Evolutionary conservation across 1,140 invertebrate species (phyloP).

Genomic region (Tetramorium parvispinum): DNA sequence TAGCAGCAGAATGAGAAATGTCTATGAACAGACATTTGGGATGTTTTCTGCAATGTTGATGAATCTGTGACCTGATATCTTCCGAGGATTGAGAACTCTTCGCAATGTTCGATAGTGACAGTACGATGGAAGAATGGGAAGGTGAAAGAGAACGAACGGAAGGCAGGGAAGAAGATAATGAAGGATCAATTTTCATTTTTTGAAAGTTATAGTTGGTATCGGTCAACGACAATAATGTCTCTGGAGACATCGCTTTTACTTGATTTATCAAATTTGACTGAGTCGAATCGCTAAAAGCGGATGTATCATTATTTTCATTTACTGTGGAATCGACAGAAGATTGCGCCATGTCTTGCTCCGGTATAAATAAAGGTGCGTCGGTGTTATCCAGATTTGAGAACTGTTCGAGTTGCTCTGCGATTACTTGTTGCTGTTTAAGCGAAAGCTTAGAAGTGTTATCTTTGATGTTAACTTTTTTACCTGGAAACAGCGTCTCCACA

Average conservation of each 20-base stretch:
- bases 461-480: background rate
- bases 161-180: slow-evolving; percentile 1
- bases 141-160: background rate
- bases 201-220: background rate
- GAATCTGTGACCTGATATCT: background rate
- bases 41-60: background rate
- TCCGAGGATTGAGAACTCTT: background rate
- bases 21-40: slow-evolving; percentile 32
- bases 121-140: slow-evolving; percentile 21
- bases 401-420: slow-evolving; percentile 87
- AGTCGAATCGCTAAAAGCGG: background rate
- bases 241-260: background rate
- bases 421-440: slow-evolving; percentile 86
- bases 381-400: slow-evolving; percentile 86
- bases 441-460: slow-evolving; percentile 80
- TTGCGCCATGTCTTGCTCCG: slow-evolving; percentile 49
- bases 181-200: background rate
- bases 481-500: background rate
- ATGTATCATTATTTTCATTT: background rate
- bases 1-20: slow-evolving; percentile 10
- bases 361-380: slow-evolving; percentile 79
- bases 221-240: background rate
- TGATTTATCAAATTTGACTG: background rate
- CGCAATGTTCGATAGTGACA: slow-evolving; percentile 22
- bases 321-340: background rate